Evolutionary conservation across 2,113 vertebrate species (phyloP), one percentile per base, ranked within the genome.

Genomic region (Ranitomeya imitator): DNA sequence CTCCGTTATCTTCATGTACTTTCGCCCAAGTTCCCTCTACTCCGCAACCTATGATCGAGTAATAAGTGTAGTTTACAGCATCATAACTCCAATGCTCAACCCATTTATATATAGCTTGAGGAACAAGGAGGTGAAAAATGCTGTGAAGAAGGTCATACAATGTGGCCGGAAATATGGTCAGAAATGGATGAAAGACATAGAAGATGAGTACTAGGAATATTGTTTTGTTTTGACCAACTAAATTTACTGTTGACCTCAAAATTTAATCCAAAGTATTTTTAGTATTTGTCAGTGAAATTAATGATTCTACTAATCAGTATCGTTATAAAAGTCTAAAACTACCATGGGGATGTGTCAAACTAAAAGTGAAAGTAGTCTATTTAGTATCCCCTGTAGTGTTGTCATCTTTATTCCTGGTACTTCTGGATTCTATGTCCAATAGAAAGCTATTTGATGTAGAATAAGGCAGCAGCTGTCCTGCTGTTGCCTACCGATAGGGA

Each of bases 81-180:
- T 78, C n/a, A 51, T 78, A 21, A 65, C 37, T 0, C 85, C 85
- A 77, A 63, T 78, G 85, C 59, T 86, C 6, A 86, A 86, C 54
- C 85, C 73, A 21, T 63, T 86, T 19, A 78, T 86, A n/a, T 86
- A 86, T 14, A 78, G 37, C 14, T 15, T 86, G 37, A 78, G 71
- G 21, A 86, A 63, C 37, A 86, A 86, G 71, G 85, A 78, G 6
- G 55, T 86, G 11, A 21, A 78, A 52, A 37, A 10, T 5, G 59
- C 73, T 52, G n/a, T 77, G 15, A 61, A n/a, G 55, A 61, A 61
- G 19, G 7, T 85, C 3, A 16, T 80, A 23, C 14, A 45, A 19
- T 19, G 31, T 9, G 71, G 71, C 71, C 2, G 16, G 31, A 74
- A 45, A 14, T 2, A 51, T 37, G 69, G 69, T 51, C 71, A 74